Evolutionary conservation across 2,888 invertebrate species (phyloP), one percentile per base, ranked within the genome.

Genomic region (Cheiracanthium punctorium): DNA sequence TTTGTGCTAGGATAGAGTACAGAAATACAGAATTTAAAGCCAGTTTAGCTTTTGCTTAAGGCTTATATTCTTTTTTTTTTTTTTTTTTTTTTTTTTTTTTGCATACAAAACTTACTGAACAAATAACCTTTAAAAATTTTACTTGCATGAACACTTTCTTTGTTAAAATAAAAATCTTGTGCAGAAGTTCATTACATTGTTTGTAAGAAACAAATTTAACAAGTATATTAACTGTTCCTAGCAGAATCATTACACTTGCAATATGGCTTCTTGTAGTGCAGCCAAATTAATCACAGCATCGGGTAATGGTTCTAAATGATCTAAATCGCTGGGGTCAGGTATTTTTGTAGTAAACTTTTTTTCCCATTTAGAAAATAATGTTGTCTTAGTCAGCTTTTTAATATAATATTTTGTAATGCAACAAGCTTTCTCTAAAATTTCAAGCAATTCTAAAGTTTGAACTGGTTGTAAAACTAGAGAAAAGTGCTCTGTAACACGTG

Each of bases 391-490:
- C 10, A 74, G 20, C 10, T 58, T 37, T 80, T 90, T 85, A 17
- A 92, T 90, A 1, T 91, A 90, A 76, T 91, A 92, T 67, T 93
- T 91, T 88, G 92, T 90, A 30, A 94, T 71, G 90, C 94, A 94
- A n/a, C 92, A 93, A 70, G 94, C 90, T 79, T 93, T 93, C 80
- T 92, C 90, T 29, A 95, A 91, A 84, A 94, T 91, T 93, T 95
- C 94, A 1, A 94, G 89, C 64, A 95, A 91, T 90, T 94, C 94
- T 87, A 93, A 92, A 0, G 94, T 92, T 89, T 94, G 94, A 48
- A 94, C 94, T 0, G 95, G 95, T 89, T 94, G 94, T 80, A 96
- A 90, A 88, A 94, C 94, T 29, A 93, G 93, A 4, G 93, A 92
- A 91, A 95, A 96, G 89, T 94, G 93, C 48, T 93, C 91, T 89